phyloP scores from a whole-genome alignment of 2,888 invertebrate species.

The Himalopsyche tibetana region DNA sequence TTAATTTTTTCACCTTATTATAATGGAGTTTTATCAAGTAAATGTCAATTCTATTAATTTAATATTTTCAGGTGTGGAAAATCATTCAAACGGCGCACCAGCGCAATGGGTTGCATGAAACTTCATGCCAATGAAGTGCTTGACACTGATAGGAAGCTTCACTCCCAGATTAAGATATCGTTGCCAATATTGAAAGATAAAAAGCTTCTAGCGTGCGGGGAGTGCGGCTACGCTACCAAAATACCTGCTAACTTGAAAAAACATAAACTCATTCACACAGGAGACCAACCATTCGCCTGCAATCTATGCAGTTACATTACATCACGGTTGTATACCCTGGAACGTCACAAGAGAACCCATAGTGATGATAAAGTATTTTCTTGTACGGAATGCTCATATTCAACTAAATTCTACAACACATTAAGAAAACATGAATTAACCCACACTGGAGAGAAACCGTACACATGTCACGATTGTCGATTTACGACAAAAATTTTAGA shows the following conservation, averaged over 20 bases:
- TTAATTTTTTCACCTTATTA: too few relatives aligned
- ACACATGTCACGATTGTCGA: constrained; percentile 53
- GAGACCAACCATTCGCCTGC: constrained; percentile 49
- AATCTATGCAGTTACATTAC: constrained; percentile 52
- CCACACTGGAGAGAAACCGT: constrained; percentile 50
- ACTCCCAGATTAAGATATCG: background rate
- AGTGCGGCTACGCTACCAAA: constrained; percentile 48
- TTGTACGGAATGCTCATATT: constrained; percentile 52
- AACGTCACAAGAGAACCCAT: constrained; percentile 53
- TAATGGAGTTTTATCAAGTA: too few relatives aligned
- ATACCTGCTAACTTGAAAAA: constrained; percentile 45
- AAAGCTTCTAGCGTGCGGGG: constrained; percentile 46
- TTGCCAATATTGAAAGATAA: constrained; percentile 37
- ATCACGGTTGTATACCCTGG: constrained; percentile 46
- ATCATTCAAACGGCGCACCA: constrained; percentile 14
- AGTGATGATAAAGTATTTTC: constrained; percentile 50
- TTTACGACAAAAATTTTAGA: constrained; percentile 54
- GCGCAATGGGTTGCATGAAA: background rate
- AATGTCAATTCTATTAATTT: too few relatives aligned
- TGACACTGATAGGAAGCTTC: background rate
- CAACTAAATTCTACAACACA: constrained; percentile 53
- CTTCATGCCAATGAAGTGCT: background rate
- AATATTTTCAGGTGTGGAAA: constrained; percentile 26
- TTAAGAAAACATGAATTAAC: constrained; percentile 58
- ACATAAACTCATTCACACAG: constrained; percentile 53